These are phyloP conservation scores for Tympanoctomys barrerae DNA, from an alignment of 2,797 vertebrate species.

Conservation along the genomic window DNA sequence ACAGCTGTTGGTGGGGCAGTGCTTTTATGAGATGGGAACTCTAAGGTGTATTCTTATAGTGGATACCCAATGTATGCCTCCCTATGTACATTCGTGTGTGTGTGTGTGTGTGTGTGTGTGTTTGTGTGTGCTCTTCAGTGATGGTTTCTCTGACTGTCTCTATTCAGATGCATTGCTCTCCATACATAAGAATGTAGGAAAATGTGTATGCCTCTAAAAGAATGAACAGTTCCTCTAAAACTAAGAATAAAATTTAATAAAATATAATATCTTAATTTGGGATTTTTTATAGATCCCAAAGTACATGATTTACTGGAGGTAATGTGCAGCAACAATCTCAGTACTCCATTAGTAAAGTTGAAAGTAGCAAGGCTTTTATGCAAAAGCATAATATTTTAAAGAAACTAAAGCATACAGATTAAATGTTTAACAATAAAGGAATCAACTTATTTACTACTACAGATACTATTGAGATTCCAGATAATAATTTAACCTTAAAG, in stretches of 20 bases:
- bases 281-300: background rate
- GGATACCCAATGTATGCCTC: accelerated
- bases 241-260: background rate
- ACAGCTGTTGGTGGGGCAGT: no score
- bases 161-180: background rate
- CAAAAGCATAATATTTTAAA: background rate
- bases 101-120: no score
- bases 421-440: background rate
- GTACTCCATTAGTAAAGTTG: background rate
- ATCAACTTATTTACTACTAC: background rate
- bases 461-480: background rate
- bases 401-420: background rate
- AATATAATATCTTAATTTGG: background rate
- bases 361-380: background rate
- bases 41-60: no score
- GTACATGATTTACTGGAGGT: background rate
- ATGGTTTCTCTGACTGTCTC: background rate
- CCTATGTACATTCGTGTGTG: no score
- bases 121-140: accelerated
- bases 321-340: background rate
- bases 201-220: background rate
- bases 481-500: background rate
- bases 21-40: background rate
- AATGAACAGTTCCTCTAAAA: background rate
- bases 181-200: background rate